Percentiles rank a stretch among this genome's conserved stretches.
phyloP scores from a whole-genome alignment of 2,113 vertebrate species.

The Riparia riparia region DNA sequence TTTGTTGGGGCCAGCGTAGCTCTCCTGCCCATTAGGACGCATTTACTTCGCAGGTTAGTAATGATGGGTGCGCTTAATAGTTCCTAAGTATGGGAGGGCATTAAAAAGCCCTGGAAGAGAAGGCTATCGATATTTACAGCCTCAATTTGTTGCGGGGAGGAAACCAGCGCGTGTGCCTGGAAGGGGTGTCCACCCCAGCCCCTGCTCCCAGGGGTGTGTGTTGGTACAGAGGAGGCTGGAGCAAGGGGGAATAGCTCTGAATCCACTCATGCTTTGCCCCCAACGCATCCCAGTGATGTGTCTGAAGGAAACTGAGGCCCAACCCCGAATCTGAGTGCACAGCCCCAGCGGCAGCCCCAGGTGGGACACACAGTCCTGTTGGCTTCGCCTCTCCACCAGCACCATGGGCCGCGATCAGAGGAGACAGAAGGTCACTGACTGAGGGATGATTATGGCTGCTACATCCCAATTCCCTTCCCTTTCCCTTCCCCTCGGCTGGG shows the following conservation, averaged over 20 bases:
- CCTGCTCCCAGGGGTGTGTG: background rate
- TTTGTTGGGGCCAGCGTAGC: constrained; percentile 47
- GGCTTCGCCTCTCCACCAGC: background rate
- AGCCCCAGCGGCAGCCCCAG: accelerated
- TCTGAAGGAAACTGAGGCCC: background rate
- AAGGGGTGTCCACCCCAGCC: background rate
- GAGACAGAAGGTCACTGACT: background rate
- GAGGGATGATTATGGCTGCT: constrained; percentile 9
- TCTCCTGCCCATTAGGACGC: constrained; percentile 59
- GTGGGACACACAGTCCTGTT: accelerated
- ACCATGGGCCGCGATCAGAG: background rate
- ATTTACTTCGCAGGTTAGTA: constrained; percentile 67
- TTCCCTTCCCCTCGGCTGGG: background rate
- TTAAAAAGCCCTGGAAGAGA: constrained; percentile 34
- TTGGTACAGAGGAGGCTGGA: background rate
- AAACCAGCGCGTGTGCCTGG: background rate
- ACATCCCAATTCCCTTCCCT: constrained; percentile 9
- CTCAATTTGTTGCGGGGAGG: background rate
- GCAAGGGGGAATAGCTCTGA: background rate
- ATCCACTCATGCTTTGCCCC: accelerated
- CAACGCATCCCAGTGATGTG: accelerated
- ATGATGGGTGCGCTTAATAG: constrained; percentile 66
- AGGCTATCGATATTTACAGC: constrained; percentile 47
- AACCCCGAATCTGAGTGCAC: accelerated
- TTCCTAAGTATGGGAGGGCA: constrained; percentile 59